Base-by-base conservation (phyloP, 2,797 vertebrate genomes). In the Rhinophrynus dorsalis region DNA sequence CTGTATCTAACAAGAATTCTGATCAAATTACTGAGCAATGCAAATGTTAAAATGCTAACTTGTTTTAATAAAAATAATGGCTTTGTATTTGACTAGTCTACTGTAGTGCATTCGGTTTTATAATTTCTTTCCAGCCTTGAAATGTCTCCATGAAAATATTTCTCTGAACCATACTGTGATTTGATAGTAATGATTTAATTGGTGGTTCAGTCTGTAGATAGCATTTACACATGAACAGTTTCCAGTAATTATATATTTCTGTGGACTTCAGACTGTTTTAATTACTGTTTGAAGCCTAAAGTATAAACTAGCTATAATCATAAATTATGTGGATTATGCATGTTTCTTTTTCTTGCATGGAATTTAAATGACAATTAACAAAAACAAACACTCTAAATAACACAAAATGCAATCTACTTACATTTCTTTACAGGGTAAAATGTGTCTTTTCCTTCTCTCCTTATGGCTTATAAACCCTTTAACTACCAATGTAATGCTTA, bases 181-280 rank as follows among this genome's bases (percentile, higher is more conserved):
- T 84, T 80, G 72, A 83, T 61, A 57, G 73, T 86, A 87, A 87
- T 85, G 80, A 82, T 82, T 84, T 88, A 90, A 86, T 80, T 86
- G 79, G 77, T 70, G 75, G 77, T 82, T 87, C 73, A 82, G 68
- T 73, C 57, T 76, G 68, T 35, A 17, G 76, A 82, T 77, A 81
- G 84, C 84, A 82, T 63, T 66, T 74, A 77, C 61, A 71, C 75
- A 76, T 78, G 78, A 81, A 78, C 80, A 77, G 57, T 80, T 84
- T 77, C 69, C 1, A 44, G 37, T 88, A 88, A 88, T 86, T 81
- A 45, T 24, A 80, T 76, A 72, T 87, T 85, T 83, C 60, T 75
- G 76, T 76, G 79, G 83, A 66, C 1, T 32, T 73, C 68, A 76
- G 62, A 67, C 75, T 82, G 79, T 76, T 79, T 66, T 86, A 86